Evolutionary conservation across 2,113 vertebrate genomes (phyloP), one percentile per base, ranked within the genome.

Genomic region (Taurulus bubalis): DNA sequence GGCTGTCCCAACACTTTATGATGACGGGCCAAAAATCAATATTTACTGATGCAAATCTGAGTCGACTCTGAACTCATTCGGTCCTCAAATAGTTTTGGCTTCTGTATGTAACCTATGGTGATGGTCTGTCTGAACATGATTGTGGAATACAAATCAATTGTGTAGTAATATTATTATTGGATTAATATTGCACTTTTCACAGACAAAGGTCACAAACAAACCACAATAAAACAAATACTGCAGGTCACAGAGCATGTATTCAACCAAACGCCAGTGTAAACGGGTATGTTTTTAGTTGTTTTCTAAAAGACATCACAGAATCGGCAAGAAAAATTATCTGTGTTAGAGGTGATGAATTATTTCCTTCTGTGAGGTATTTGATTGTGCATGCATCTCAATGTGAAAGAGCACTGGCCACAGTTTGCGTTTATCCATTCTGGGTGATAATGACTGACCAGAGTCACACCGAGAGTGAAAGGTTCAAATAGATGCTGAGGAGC

Each of bases 1-100:
- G 64, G 63, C n/a, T 81, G 0, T 38, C 42, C 60, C 66, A 75
- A 51, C 65, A 70, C 47, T 47, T 34, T 28, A 38, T 12, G 70
- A 49, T 73, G 78, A 71, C 62, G 1, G 22, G 73, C 34, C 60
- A 71, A 56, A 85, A 62, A 75, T 0, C 65, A 60, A 69, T 77
- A 65, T 71, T 80, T 72, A 73, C 56, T 51, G 67, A 73, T 71
- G 71, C 71, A 79, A 47, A 47, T 0, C 24, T 28, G 14, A 45
- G 42, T 45, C 42, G 11, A 42, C 40, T 42, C 12, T 42, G 40
- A 42, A 15, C 16, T 0, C 28, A 58, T 30, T 67, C 20, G 32
- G 8, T 16, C 40, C 18, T 62, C 11, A 30, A 2, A 4, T 47
- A 16, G 56, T 56, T 14, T 18, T 18, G 6, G 15, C 22, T 9